Evolutionary conservation across 2,888 invertebrate species (phyloP).

Genomic region (Lepidocyrtoides sp.): DNA sequence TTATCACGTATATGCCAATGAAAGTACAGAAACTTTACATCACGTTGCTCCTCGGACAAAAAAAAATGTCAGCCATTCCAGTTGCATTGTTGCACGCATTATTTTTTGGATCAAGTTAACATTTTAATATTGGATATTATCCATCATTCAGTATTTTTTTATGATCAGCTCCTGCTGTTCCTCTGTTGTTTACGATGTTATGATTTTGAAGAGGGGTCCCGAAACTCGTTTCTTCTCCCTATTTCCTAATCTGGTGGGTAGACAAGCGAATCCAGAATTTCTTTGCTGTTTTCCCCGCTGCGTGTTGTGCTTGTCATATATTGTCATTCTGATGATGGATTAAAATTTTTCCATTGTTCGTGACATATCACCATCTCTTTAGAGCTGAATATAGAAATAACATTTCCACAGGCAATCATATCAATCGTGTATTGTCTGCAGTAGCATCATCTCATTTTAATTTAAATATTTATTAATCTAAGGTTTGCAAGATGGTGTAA

Average conservation of each 20-base stretch:
- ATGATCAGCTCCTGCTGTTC: conserved; percentile 52
- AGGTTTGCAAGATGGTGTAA: not conserved
- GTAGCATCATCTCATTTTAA: not conserved
- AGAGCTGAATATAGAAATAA: not conserved
- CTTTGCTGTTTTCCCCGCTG: conserved; percentile 72
- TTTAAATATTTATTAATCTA: conserved; percentile 56
- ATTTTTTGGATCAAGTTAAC: not conserved
- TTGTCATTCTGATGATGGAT: conserved; percentile 77
- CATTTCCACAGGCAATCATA: conserved; percentile 48
- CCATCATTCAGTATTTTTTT: conserved; percentile 31
- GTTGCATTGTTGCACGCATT: too few species aligned
- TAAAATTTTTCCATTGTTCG: conserved; percentile 73
- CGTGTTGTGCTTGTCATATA: conserved; percentile 66
- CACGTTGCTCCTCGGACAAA: too few species aligned
- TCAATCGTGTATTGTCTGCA: not conserved
- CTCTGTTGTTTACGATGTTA: conserved; percentile 58
- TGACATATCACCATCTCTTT: conserved; percentile 63
- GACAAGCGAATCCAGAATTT: conserved; percentile 51
- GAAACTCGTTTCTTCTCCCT: conserved; percentile 3
- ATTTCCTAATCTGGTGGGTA: conserved; percentile 15
- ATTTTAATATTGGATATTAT: conserved; percentile 44
- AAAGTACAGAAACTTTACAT: too few species aligned
- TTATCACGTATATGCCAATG: too few species aligned
- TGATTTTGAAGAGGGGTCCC: conserved; percentile 64
- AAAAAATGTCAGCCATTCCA: too few species aligned